Conservation (phyloP, 1,140 invertebrate genomes). For the Drosophila nigromelanica region DNA sequence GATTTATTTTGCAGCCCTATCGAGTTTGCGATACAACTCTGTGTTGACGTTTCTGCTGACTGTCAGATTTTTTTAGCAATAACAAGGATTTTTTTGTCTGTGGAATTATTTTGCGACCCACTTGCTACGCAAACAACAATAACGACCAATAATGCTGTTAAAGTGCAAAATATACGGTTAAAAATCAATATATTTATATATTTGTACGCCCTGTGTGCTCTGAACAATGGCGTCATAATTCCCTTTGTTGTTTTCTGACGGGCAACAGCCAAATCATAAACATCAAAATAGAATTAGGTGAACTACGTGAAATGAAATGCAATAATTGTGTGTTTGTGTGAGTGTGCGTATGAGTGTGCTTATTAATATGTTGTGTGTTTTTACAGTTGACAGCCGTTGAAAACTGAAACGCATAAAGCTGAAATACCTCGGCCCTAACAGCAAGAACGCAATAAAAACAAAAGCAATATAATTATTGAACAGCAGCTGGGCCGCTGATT, state of each 20-base stretch:
- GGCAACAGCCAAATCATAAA: constrained; percentile 26
- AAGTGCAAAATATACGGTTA: neutral
- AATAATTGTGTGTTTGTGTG: constrained; percentile 6
- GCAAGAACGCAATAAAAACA: neutral
- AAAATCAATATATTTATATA: neutral
- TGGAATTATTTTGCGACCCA: constrained; percentile 31
- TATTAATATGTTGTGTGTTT: constrained; percentile 25
- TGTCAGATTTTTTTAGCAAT: constrained; percentile 36
- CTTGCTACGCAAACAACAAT: constrained; percentile 3
- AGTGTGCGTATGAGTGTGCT: constrained; percentile 12
- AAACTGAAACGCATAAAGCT: constrained; percentile 32
- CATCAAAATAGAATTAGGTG: constrained; percentile 47
- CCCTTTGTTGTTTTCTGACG: constrained; percentile 31
- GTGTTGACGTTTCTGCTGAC: constrained; percentile 33
- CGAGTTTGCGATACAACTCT: constrained; percentile 19
- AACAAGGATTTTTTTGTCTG: constrained; percentile 34
- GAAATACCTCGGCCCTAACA: neutral
- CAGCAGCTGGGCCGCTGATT: neutral
- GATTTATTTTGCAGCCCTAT: neutral
- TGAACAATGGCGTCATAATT: constrained; percentile 36
- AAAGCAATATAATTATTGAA: neutral
- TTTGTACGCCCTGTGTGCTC: neutral
- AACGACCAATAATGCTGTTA: neutral
- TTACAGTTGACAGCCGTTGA: constrained; percentile 26
- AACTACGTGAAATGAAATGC: constrained; percentile 30